These are phyloP conservation scores for Alca torda DNA, from an alignment of 2,797 vertebrate species.

Conservation along the genomic window DNA sequence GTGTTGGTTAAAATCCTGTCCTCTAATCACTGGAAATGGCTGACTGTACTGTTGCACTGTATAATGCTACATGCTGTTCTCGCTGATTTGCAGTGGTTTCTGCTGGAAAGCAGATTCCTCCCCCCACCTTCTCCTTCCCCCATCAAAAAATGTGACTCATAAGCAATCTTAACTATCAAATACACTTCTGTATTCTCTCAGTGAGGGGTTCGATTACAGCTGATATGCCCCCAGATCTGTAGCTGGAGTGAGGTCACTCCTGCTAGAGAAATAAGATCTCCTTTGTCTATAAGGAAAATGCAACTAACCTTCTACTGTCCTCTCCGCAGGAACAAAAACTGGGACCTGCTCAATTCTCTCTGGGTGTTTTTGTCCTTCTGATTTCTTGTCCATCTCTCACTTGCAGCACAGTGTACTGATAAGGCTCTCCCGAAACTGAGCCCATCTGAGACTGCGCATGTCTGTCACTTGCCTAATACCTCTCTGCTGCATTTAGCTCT, in stretches of 20 bases:
- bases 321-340: constrained; percentile 69
- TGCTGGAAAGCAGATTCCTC: constrained; percentile 47
- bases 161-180: constrained; percentile 61
- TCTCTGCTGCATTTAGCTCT: constrained; percentile 63
- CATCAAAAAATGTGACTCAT: constrained; percentile 55
- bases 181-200: constrained; percentile 59
- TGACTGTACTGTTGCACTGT: constrained; percentile 14
- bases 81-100: constrained; percentile 44
- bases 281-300: constrained; percentile 55
- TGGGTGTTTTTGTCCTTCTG: constrained; percentile 54
- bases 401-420: constrained; percentile 9
- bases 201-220: constrained; percentile 60
- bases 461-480: constrained; percentile 55
- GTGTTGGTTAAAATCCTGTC: constrained; percentile 41
- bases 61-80: constrained; percentile 23
- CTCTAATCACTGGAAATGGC: constrained; percentile 11
- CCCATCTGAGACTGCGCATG: constrained; percentile 17
- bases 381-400: constrained; percentile 55
- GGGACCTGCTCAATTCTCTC: constrained; percentile 53
- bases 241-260: constrained; percentile 63
- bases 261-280: constrained; percentile 59
- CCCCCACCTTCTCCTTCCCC: not conserved
- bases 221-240: constrained; percentile 43
- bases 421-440: constrained; percentile 32
- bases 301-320: constrained; percentile 73